Conservation (phyloP, 1,140 invertebrate species). For the Drosophila elegans region DNA sequence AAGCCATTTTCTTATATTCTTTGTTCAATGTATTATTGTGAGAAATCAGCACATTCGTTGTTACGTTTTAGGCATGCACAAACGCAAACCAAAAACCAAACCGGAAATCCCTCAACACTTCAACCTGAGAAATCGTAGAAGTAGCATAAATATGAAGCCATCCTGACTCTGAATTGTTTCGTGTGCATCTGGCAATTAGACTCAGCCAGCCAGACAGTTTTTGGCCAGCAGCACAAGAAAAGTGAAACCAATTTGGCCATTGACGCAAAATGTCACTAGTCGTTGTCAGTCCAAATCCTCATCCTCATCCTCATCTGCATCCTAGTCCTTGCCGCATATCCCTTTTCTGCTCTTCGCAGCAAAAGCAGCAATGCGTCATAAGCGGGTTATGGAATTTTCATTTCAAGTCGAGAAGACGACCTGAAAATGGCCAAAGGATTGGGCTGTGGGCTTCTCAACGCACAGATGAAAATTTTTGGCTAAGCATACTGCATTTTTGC, state of each 20-base stretch:
- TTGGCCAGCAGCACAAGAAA: neutral
- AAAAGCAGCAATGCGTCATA: conserved; percentile 54
- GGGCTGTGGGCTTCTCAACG: neutral
- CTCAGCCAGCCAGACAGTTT: conserved; percentile 1
- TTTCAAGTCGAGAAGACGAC: conserved; percentile 22
- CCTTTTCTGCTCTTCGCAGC: conserved; percentile 13
- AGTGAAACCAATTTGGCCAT: conserved; percentile 50
- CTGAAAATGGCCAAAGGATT: conserved; percentile 13
- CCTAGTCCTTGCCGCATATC: neutral
- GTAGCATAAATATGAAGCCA: neutral
- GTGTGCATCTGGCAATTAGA: conserved; percentile 63
- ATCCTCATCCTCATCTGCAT: conserved; percentile 15
- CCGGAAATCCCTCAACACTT: neutral
- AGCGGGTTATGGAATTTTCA: conserved; percentile 73
- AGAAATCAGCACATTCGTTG: neutral
- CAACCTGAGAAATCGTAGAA: conserved; percentile 7
- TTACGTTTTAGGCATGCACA: too few species aligned
- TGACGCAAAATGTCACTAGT: conserved; percentile 47
- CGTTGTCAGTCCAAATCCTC: conserved; percentile 43
- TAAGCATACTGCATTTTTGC: neutral
- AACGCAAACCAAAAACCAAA: neutral
- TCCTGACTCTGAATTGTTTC: conserved; percentile 31
- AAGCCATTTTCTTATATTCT: too few species aligned
- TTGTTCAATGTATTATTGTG: too few species aligned
- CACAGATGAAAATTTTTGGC: conserved; percentile 7